Evolutionary conservation across 2,113 vertebrate species (phyloP), one percentile per base, ranked within the genome.

Genomic region (Hystrix brachyura): DNA sequence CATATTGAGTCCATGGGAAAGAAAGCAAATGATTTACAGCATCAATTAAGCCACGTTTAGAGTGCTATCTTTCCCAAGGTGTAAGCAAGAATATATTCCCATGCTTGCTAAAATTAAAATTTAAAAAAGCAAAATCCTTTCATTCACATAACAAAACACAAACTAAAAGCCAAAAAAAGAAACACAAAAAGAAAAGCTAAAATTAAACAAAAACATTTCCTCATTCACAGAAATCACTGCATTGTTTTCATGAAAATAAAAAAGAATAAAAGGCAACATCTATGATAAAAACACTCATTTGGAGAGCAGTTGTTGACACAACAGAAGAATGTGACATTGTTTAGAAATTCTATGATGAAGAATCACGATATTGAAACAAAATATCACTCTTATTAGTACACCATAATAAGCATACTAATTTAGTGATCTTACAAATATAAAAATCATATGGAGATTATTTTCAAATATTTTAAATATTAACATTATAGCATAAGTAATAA

Each of bases 91-190:
- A 96, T 98, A 96, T 96, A 96, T 96, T 95, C 91, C 97, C 98
- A 98, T 99, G 98, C 98, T 98, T 97, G 97, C 95, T 98, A 96
- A 95, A 97, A 97, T 97, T 93, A 96, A 98, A 96, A 84, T 65
- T 65, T 57, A 97, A 79, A 97, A 97, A 95, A 95, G 59, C 91
- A 88, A 96, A 97, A 92, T 91, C 69, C 43, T 94, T 17, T 80
- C 69, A 91, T 95, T 48, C 83, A 95, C 46, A 97, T 74, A 93
- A 97, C 65, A 82, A 71, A 95, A 83, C 97, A 87, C 65, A 97
- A 93, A 97, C 92, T 87, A 34, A 97, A 91, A 96, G 65, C 83
- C 86, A 97, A 98, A 98, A 98, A 64, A 83, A 96, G 95, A 98
- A 79, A 91, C 71, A 91, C 11, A 48, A 62, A 89, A 92, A 91